phyloP scores from a whole-genome alignment of 2,888 invertebrate genomes.

The Tachina grossa region DNA sequence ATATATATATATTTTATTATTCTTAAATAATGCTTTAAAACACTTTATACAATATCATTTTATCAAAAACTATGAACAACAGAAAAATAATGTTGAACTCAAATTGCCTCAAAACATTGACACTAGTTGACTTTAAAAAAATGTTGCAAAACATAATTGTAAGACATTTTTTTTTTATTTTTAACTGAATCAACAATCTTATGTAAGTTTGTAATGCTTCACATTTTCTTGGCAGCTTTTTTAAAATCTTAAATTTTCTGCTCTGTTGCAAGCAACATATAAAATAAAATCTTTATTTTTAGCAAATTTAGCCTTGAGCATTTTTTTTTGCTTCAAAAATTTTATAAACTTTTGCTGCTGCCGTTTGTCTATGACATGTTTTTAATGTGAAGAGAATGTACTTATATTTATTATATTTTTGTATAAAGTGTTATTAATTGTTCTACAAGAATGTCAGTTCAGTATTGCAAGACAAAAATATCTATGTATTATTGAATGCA shows the following conservation, averaged over 20 bases:
- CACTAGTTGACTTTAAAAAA: constrained; percentile 51
- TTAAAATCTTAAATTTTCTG: not conserved
- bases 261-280: not conserved
- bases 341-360: constrained; percentile 24
- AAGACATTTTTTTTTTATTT: not conserved
- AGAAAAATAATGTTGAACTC: not conserved
- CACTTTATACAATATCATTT: not conserved
- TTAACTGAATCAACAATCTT: constrained; percentile 26
- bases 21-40: not conserved
- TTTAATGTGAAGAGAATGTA: constrained; percentile 2
- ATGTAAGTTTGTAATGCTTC: constrained; percentile 40
- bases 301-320: constrained; percentile 48
- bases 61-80: not conserved
- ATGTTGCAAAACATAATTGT: constrained; percentile 42
- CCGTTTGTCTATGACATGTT: constrained; percentile 19
- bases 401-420: constrained; percentile 15
- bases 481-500: constrained; percentile 21
- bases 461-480: constrained; percentile 9
- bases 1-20: too few species aligned
- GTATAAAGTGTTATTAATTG: constrained; percentile 61
- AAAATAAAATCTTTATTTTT: constrained; percentile 11
- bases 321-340: constrained; percentile 6
- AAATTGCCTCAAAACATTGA: constrained; percentile 50
- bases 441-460: constrained; percentile 51
- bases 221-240: constrained; percentile 35